Evolutionary conservation across 35 echinoderm and acorn worm species (phyloP).

Genomic region (Eucidaris tribuloides): DNA sequence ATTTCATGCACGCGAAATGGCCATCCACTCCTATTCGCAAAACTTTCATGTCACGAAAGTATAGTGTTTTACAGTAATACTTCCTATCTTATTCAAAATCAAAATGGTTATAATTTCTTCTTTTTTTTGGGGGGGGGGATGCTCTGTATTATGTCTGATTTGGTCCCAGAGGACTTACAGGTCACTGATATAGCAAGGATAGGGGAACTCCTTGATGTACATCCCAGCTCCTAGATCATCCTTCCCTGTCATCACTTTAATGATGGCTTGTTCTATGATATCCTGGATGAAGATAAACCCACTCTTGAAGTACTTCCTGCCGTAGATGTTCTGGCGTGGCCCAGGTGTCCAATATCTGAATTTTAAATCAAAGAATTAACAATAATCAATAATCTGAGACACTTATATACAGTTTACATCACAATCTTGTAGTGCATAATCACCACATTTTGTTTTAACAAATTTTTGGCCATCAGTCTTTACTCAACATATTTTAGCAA

Average conservation of each 20-base stretch:
- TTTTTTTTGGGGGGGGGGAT: too few relatives aligned
- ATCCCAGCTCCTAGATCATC: constrained; percentile 57
- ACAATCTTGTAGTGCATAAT: background rate
- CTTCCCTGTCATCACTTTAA: constrained; percentile 54
- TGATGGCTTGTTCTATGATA: constrained; percentile 85
- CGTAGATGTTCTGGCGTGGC: constrained; percentile 27
- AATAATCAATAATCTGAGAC: background rate
- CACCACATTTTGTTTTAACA: too few relatives aligned
- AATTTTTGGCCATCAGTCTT: too few relatives aligned
- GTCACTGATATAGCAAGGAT: constrained; percentile 89
- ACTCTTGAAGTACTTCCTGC: constrained; percentile 62
- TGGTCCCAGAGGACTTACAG: constrained; percentile 89
- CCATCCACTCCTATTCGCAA: too few relatives aligned
- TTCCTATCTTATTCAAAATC: too few relatives aligned
- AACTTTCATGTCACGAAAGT: too few relatives aligned
- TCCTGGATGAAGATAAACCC: constrained; percentile 95
- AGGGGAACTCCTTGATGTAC: constrained; percentile 91
- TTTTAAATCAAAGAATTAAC: background rate
- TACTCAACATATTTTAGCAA: too few relatives aligned
- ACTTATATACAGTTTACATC: background rate
- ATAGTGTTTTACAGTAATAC: too few relatives aligned
- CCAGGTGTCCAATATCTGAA: constrained; percentile 79
- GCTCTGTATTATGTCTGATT: too few relatives aligned
- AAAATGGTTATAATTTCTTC: too few relatives aligned
- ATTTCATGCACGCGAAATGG: too few relatives aligned